These are phyloP conservation scores for Tetramorium bicarinatum DNA, from an alignment of 2,888 invertebrate species.

Conservation along the genomic window DNA sequence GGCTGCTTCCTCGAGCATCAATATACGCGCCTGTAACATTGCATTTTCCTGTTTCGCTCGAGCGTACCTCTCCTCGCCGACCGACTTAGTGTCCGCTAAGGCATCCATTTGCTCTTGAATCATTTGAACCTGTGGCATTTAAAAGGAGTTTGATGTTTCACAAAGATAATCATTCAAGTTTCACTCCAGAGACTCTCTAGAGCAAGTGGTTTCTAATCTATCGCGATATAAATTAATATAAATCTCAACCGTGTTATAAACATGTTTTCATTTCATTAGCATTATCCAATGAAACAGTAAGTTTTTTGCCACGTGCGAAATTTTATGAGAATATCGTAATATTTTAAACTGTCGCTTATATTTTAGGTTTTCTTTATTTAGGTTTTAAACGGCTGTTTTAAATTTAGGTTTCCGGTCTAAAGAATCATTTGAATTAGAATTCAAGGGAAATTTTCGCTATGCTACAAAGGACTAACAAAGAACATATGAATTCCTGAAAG, in stretches of 20 bases:
- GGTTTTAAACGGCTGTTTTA: background rate
- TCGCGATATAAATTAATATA: background rate
- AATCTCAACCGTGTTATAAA: background rate
- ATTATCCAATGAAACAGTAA: background rate
- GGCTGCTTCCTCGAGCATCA: conserved; percentile 94
- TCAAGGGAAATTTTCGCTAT: background rate
- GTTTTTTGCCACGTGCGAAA: background rate
- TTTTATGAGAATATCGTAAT: background rate
- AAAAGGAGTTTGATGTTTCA: background rate
- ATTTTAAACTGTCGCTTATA: background rate
- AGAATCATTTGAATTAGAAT: background rate
- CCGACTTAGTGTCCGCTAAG: conserved; percentile 95
- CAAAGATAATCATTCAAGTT: background rate
- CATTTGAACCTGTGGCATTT: conserved; percentile 92
- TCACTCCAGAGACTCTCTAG: background rate
- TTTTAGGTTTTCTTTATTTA: no score
- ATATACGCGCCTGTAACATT: conserved; percentile 95
- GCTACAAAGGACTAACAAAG: background rate
- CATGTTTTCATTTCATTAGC: background rate
- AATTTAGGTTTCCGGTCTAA: background rate
- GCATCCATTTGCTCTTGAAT: conserved; percentile 97
- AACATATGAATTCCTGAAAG: background rate
- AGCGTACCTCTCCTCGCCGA: conserved; percentile 95
- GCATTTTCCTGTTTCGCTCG: conserved; percentile 97
- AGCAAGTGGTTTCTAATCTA: background rate